Base-by-base conservation (phyloP, 64 coral and sea anemone genomes). In the Stylophora pistillata region DNA sequence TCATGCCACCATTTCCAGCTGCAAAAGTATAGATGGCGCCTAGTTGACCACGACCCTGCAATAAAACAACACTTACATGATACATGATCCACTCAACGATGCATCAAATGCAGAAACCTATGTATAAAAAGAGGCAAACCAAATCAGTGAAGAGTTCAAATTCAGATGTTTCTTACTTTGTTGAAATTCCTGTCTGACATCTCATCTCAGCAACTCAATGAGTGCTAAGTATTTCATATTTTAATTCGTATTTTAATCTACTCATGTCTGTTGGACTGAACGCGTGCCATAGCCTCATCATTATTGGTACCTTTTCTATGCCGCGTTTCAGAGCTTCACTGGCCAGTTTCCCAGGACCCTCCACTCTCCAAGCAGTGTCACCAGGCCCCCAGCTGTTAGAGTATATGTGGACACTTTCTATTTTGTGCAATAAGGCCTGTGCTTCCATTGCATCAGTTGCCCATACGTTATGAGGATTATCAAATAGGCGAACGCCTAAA, bases 331-430 rank as follows among this genome's bases (percentile, higher is more conserved):
- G n/a, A 61, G 78, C 78, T 81, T 20, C 41, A 26, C 41, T 81
- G 16, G 79, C 34, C 30, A 83, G 63, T 27, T 2, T 1, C 66
- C 58, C 79, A 83, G 79, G 79, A 4, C 85, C 71, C 27, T 57
- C 85, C 2, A 87, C 34, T 26, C 57, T 37, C 53, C 52, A 71
- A 11, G 69, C 85, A 20, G 56, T 58, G 54, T 87, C 85, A 18
- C 85, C 85, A 74, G 71, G 85, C 21, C 85, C 85, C 85, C 85
- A 87, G 69, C 85, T 87, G 65, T 87, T 87, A 12, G 85, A 87
- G 25, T 87, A 87, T 41, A 87, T 74, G 26, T 87, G 41, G 30
- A 87, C 33, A 5, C 15, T 20, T 23, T 87, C 85, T 56, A 72
- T n/a, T 29, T 74, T 57, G 21, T 87, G 52, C 3, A 37, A 15